These are phyloP conservation scores for Saguinus imperator DNA, from an alignment of 2,113 vertebrate genomes.

Conservation along the genomic window DNA sequence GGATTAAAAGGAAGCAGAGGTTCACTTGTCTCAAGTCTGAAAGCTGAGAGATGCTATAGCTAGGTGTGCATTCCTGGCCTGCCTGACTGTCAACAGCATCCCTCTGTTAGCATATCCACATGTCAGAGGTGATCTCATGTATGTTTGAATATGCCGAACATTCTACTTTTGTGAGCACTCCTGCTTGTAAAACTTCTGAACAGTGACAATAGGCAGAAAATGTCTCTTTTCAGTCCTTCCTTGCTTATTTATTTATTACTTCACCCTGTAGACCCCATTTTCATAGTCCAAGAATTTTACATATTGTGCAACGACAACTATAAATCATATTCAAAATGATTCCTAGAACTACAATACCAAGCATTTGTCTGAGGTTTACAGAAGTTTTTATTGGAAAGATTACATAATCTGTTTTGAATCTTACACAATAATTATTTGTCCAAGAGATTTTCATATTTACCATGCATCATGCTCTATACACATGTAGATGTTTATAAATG, in stretches of 20 bases:
- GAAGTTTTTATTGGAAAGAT: background rate
- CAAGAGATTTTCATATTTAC: background rate
- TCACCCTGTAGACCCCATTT: background rate
- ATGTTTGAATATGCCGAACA: background rate
- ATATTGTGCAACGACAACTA: background rate
- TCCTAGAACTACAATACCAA: constrained; percentile 1
- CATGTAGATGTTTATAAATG: background rate
- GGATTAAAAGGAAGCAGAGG: background rate
- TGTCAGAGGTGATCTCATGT: background rate
- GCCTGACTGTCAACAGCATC: background rate
- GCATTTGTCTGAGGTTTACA: constrained; percentile 37
- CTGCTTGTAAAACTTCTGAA: background rate
- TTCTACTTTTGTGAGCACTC: background rate
- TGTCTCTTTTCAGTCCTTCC: background rate
- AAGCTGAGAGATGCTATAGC: fast-evolving
- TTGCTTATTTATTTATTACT: constrained; percentile 6
- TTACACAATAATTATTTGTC: constrained; percentile 47
- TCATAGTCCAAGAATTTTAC: constrained; percentile 29
- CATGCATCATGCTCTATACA: background rate
- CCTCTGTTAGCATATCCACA: background rate
- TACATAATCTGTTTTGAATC: constrained; percentile 56
- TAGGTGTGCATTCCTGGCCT: background rate
- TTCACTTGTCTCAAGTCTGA: background rate
- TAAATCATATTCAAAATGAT: constrained; percentile 5
- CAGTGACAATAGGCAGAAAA: background rate